Conservation (phyloP, 2,113 vertebrate genomes). For the Pyxicephalus adspersus region DNA sequence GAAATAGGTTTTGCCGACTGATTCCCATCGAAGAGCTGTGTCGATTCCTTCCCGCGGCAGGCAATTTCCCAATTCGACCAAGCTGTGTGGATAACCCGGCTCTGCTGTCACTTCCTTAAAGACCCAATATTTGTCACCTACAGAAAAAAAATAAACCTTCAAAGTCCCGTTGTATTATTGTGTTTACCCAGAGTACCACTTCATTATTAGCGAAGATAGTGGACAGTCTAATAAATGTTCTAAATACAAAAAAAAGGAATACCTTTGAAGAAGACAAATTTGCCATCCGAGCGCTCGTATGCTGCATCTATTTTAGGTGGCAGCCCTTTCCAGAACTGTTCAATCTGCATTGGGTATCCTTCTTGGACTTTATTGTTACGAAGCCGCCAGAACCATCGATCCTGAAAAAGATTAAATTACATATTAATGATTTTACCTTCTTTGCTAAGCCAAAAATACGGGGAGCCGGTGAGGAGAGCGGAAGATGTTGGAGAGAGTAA, state of each 20-base stretch:
- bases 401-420: conserved; percentile 64
- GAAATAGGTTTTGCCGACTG: conserved; percentile 96
- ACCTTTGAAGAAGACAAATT: conserved; percentile 99
- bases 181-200: no score
- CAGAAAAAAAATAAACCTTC: not conserved
- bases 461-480: no score
- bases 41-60: conserved; percentile 95
- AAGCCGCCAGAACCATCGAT: conserved; percentile 98
- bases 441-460: no score
- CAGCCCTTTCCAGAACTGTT: conserved; percentile 98
- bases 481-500: no score
- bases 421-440: no score
- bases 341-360: conserved; percentile 96
- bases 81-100: conserved; percentile 91
- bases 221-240: not conserved
- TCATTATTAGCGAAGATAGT: not conserved
- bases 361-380: conserved; percentile 96
- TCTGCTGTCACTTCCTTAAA: conserved; percentile 94
- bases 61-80: conserved; percentile 89
- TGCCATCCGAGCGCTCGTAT: conserved; percentile 93
- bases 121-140: conserved; percentile 97
- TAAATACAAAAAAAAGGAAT: conserved; percentile 28
- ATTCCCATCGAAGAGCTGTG: conserved; percentile 94
- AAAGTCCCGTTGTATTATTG: not conserved
- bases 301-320: conserved; percentile 92